Base-by-base conservation (phyloP, 2,797 vertebrate species). In the Crenichthys baileyi region DNA sequence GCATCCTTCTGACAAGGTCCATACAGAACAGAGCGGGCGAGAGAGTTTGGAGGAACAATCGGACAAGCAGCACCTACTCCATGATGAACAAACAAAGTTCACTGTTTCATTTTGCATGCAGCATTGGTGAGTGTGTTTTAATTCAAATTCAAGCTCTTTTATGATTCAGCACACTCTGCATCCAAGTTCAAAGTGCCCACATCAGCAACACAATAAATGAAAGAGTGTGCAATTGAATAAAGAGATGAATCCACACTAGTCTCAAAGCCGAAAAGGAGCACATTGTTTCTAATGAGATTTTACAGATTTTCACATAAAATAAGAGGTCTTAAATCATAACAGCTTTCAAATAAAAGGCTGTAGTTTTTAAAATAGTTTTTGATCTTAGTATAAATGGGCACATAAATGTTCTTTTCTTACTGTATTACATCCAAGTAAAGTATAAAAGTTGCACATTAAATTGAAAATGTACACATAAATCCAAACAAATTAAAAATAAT, bases 1-100 rank as follows among this genome's bases (percentile, higher is more conserved):
- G 82, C 91, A 72, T 74, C 73, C 41, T 61, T 26, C 68, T 61
- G 85, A 87, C 89, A 79, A 83, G 85, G 84, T 89, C 87, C 75
- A 77, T 83, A 82, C 78, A 81, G 76, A 81, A 48, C 73, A 29
- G 73, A 39, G 41, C 0, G 71, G 61, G 71, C 0, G 61, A 18
- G 24, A 41, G n/a, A 48, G 63, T 71, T 29, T 55, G 7, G 11
- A 67, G 56, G 44, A 73, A 41, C 31, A 36, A 12, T 70, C n/a
- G 31, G 60, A 61, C 41, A 15, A 60, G 51, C 63, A 31, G 8
- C 5, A 72, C 48, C 79, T 55, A 55, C 65, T 70, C 61, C 56
- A 58, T 58, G 56, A 61, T 26, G 7, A 5, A 41, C 2, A 20
- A 53, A 81, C 75, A 26, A 39, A 39, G 70, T 71, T n/a, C 1